A percentile compares a stretch with the other conserved stretches of the same genome.
These are phyloP conservation scores for Lithophane socia DNA, from an alignment of 2,888 invertebrate genomes.

Conservation along the genomic window DNA sequence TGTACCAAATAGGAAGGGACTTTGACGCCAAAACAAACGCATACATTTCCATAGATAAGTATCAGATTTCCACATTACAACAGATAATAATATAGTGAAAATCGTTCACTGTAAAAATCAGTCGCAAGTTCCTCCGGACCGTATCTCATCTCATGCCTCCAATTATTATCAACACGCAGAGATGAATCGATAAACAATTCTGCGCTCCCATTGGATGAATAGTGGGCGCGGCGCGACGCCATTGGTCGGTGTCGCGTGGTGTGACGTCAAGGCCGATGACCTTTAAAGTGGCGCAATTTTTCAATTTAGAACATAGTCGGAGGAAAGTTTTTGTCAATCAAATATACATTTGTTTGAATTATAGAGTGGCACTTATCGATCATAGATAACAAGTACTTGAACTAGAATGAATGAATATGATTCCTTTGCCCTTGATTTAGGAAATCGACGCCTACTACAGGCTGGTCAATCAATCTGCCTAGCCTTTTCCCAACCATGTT, in stretches of 20 bases:
- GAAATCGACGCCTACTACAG: neutral
- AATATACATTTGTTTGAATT: conserved; percentile 64
- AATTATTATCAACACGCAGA: conserved; percentile 70
- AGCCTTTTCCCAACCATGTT: too few relatives aligned
- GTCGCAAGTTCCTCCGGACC: conserved; percentile 63
- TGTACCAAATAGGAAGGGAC: conserved; percentile 7
- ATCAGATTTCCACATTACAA: conserved; percentile 40
- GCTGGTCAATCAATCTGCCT: too few relatives aligned
- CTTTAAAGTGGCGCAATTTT: conserved; percentile 83
- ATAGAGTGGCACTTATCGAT: conserved; percentile 49
- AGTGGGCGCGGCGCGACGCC: conserved; percentile 75
- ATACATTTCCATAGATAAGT: conserved; percentile 48
- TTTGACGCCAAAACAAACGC: conserved; percentile 30
- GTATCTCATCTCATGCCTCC: conserved; percentile 64
- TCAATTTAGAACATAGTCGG: conserved; percentile 76
- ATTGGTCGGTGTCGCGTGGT: conserved; percentile 76
- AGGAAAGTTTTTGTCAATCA: conserved; percentile 66
- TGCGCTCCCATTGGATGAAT: conserved; percentile 75
- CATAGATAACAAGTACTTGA: conserved; percentile 37
- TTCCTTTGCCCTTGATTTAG: conserved; percentile 48
- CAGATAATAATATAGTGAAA: conserved; percentile 25
- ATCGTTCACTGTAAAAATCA: conserved; percentile 49
- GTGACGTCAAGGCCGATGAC: conserved; percentile 82
- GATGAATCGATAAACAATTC: conserved; percentile 79
- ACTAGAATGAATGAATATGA: conserved; percentile 38